A percentile compares a stretch with the other conserved stretches of the same genome.
These are phyloP conservation scores for Mirounga angustirostris DNA, from an alignment of 2,113 vertebrate genomes.

Conservation along the genomic window DNA sequence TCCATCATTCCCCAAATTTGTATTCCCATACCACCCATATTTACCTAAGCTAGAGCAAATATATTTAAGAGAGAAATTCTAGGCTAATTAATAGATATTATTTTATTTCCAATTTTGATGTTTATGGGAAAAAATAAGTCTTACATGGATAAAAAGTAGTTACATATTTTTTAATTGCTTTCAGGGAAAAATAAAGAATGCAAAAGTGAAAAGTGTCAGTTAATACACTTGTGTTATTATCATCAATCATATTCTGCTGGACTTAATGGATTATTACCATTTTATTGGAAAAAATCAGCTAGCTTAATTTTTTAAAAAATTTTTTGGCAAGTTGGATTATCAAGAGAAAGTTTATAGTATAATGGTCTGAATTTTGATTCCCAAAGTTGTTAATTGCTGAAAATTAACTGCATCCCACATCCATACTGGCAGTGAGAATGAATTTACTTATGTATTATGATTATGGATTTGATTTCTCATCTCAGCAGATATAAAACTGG, in stretches of 20 bases:
- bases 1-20: neutral
- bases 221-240: constrained; percentile 69
- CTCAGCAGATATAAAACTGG: constrained; percentile 62
- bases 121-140: constrained; percentile 36
- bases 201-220: constrained; percentile 65
- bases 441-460: constrained; percentile 67
- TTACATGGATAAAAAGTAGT: constrained; percentile 35
- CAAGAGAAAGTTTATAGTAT: constrained; percentile 69
- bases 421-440: constrained; percentile 32
- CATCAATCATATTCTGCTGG: constrained; percentile 68
- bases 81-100: constrained; percentile 18
- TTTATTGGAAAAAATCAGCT: constrained; percentile 66
- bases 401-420: constrained; percentile 59
- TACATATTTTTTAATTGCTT: constrained; percentile 50
- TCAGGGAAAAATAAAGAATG: constrained; percentile 51
- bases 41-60: constrained; percentile 26
- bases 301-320: constrained; percentile 5
- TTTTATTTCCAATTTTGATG: constrained; percentile 30
- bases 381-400: constrained; percentile 74
- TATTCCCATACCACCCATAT: neutral
- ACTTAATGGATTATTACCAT: constrained; percentile 71
- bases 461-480: constrained; percentile 71
- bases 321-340: constrained; percentile 78
- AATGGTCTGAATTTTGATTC: constrained; percentile 72
- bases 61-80: constrained; percentile 33